Evolutionary conservation across 2,113 vertebrate genomes (phyloP), one percentile per base, ranked within the genome.

Genomic region (Fulmarus glacialis): DNA sequence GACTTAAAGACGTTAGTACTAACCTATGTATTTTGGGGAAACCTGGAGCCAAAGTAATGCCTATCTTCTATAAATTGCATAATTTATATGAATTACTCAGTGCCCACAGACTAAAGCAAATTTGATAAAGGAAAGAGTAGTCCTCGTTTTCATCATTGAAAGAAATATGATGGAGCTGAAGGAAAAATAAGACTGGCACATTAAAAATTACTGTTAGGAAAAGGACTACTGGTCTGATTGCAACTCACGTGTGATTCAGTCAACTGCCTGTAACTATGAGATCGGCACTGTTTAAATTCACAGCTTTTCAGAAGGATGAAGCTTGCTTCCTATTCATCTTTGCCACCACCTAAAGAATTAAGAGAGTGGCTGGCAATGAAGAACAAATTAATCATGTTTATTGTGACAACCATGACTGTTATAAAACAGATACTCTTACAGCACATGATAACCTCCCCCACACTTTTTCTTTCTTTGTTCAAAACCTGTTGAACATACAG

Each of bases 351-450:
- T 92, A 36, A 87, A 96, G 96, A 97, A 96, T 90, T 89, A 75
- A 97, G 89, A 94, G 84, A 77, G 93, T 89, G 87, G 36, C 82
- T 95, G 92, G 83, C 79, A 55, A 97, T 67, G 96, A 98, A 97
- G 95, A 93, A 70, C 70, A 79, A 94, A 96, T 98, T 95, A 94
- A 97, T 98, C 97, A 97, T 27, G 26, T 89, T 97, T 91, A 97
- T 72, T 73, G 80, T 98, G 97, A 97, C 96, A 98, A 84, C 95
- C 89, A 83, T 64, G 82, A 87, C 93, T 91, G 91, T 79, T 96
- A 96, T 59, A 96, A 98, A 98, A 52, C 94, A 97, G 97, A 96
- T 62, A 66, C 91, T 94, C 92, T 82, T 90, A 70, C 62, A 96
- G 95, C 89, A 96, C 85, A 74, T 45, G 55, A 43, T 30, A 23